These are phyloP conservation scores for Agriopis aurantiaria DNA, from an alignment of 2,888 invertebrate genomes.

Conservation along the genomic window DNA sequence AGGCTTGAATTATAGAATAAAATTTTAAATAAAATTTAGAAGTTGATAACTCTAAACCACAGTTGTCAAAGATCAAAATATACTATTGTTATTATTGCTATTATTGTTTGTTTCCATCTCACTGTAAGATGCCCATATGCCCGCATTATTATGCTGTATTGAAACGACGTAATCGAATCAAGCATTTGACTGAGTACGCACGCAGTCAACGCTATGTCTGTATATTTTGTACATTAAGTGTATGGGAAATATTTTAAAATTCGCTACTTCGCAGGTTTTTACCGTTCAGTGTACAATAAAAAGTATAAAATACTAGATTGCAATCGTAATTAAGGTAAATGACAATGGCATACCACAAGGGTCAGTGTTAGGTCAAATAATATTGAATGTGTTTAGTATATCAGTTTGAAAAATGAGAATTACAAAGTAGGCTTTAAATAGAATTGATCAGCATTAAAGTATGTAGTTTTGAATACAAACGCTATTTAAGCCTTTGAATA, in stretches of 20 bases:
- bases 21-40: too few species aligned
- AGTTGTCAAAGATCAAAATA: constrained; percentile 7
- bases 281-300: neutral
- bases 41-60: neutral
- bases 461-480: neutral
- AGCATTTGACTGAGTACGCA: constrained; percentile 17
- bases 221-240: neutral
- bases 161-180: constrained; percentile 39
- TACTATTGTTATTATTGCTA: constrained; percentile 1
- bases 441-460: neutral
- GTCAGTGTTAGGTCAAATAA: neutral
- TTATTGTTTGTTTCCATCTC: constrained; percentile 7
- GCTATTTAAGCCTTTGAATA: constrained; percentile 7
- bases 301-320: neutral
- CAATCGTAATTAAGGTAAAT: neutral
- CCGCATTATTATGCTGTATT: constrained; percentile 39
- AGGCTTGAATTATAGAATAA: too few species aligned
- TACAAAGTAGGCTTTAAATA: neutral
- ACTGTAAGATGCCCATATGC: constrained; percentile 23
- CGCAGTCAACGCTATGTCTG: neutral
- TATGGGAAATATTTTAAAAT: neutral
- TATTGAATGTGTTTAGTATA: neutral
- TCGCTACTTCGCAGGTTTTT: neutral
- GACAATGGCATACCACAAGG: constrained; percentile 15
- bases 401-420: neutral